Conservation (phyloP, 2,113 vertebrate species). For the Bubalus kerabau region DNA sequence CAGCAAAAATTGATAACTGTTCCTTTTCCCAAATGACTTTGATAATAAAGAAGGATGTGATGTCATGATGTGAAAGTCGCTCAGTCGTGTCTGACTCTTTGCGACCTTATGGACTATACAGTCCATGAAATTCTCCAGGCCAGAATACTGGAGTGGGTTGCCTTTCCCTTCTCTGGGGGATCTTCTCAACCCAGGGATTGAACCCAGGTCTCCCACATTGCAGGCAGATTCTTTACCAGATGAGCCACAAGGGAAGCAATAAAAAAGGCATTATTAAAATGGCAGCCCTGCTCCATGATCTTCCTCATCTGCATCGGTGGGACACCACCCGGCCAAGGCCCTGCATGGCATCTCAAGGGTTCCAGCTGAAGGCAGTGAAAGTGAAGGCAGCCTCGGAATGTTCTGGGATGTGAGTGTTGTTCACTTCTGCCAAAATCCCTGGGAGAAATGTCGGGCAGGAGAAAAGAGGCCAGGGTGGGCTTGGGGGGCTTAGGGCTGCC, state of each 20-base stretch:
- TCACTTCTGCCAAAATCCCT: background rate
- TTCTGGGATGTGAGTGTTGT: background rate
- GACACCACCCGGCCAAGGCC: background rate
- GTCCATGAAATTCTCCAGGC: background rate
- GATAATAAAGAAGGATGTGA: conserved; percentile 72
- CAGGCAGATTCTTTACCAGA: background rate
- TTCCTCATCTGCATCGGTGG: conserved; percentile 45
- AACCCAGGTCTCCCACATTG: background rate
- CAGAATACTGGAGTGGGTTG: background rate
- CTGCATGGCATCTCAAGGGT: conserved; percentile 27
- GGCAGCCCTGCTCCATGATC: conserved; percentile 66
- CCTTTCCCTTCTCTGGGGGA: background rate
- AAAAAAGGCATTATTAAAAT: conserved; percentile 72
- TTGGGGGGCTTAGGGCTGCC: background rate
- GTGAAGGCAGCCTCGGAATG: conserved; percentile 65
- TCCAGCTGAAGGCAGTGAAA: conserved; percentile 73
- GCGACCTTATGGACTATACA: background rate
- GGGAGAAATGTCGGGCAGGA: background rate
- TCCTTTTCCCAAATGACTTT: conserved; percentile 76
- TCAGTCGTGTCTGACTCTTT: background rate
- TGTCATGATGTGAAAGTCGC: background rate
- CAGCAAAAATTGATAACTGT: conserved; percentile 77
- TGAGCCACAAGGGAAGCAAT: conserved; percentile 26
- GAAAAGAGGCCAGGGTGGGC: background rate
- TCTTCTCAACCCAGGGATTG: background rate